These are phyloP conservation scores for Mya arenaria DNA, from an alignment of 1,140 invertebrate genomes.

Conservation along the genomic window DNA sequence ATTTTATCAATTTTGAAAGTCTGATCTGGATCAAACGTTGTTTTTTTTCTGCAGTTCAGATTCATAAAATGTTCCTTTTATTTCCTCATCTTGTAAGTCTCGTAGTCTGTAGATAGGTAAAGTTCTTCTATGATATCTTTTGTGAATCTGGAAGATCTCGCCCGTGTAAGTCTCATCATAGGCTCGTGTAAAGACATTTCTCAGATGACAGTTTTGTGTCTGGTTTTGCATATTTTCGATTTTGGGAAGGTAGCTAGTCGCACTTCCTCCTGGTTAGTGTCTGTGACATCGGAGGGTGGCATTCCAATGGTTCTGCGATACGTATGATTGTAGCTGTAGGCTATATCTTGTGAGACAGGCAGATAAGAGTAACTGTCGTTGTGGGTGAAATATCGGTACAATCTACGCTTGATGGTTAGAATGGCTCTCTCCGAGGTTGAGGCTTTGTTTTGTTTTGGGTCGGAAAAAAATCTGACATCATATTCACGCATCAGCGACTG, in stretches of 20 bases:
- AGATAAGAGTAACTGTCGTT: slow-evolving; percentile 21
- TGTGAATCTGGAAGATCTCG: not conserved
- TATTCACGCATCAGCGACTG: not conserved
- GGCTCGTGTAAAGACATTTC: slow-evolving; percentile 2
- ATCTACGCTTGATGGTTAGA: slow-evolving; percentile 6
- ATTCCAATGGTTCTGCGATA: slow-evolving; percentile 26
- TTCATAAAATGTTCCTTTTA: slow-evolving; percentile 21
- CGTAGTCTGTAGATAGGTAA: slow-evolving; percentile 15
- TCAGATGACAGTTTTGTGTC: not conserved
- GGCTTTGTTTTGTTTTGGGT: not conserved
- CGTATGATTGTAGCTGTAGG: slow-evolving; percentile 9
- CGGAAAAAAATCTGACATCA: not conserved
- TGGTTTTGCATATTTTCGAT: not conserved
- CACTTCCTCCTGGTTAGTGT: slow-evolving; percentile 27
- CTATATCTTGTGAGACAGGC: slow-evolving; percentile 19
- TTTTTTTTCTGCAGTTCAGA: slow-evolving; percentile 18
- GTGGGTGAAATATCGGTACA: not conserved
- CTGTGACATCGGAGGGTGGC: not conserved
- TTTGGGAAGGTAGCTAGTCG: not conserved
- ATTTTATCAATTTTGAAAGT: not conserved
- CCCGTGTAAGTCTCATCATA: slow-evolving; percentile 4
- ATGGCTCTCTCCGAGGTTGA: slow-evolving; percentile 12
- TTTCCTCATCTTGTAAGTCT: not conserved
- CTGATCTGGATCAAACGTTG: not conserved
- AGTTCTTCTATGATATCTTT: not conserved